phyloP scores from a whole-genome alignment of 2,113 vertebrate genomes.

The Eupsittula cactorum region DNA sequence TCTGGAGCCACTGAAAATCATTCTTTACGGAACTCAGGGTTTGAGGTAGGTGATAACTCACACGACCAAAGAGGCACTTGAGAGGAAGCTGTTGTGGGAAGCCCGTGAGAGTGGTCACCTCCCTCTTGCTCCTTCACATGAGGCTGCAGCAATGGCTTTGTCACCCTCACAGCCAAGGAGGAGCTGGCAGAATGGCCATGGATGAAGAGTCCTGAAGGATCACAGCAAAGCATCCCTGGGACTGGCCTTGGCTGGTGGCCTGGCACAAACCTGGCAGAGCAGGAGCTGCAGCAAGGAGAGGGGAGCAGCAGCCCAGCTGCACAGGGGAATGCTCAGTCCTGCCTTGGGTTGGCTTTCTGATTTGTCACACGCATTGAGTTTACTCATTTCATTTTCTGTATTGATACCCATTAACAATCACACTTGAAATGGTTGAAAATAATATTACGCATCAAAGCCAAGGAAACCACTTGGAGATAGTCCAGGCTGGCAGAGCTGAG shows the following conservation, averaged over 20 bases:
- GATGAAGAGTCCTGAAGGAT: not conserved
- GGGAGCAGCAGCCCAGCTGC: not conserved
- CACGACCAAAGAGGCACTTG: not conserved
- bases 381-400: not conserved
- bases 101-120: not conserved
- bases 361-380: not conserved
- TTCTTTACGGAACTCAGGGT: not conserved
- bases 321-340: not conserved
- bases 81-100: not conserved
- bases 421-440: not conserved
- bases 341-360: not conserved
- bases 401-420: conserved; percentile 6
- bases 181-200: not conserved
- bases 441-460: not conserved
- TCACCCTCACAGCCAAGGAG: not conserved
- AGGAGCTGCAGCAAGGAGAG: not conserved
- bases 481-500: conserved; percentile 13
- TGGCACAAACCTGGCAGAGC: not conserved
- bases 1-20: not conserved
- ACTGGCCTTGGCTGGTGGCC: not conserved
- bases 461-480: not conserved
- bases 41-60: not conserved
- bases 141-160: not conserved
- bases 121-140: not conserved
- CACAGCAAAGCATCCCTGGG: not conserved